Conservation (phyloP, 2,797 vertebrate species). For the Euphonia xanthogaster region DNA sequence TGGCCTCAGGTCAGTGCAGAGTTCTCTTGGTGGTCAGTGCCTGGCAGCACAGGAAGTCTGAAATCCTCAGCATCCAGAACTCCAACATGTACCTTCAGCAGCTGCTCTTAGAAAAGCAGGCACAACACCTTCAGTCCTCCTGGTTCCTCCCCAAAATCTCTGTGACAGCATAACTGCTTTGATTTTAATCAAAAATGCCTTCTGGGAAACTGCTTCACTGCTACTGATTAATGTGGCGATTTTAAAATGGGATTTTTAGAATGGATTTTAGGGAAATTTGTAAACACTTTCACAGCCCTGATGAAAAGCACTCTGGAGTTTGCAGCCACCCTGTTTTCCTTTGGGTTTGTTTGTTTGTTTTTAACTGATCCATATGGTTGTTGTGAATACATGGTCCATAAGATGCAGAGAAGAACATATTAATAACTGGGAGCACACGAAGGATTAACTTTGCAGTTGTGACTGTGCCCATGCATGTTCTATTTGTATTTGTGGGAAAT, state of each 20-base stretch:
- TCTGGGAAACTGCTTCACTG: neutral
- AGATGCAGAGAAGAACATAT: neutral
- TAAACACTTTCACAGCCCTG: neutral
- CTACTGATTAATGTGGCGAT: neutral
- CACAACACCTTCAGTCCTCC: neutral
- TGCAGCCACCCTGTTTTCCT: neutral
- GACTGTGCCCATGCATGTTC: neutral
- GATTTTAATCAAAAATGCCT: neutral
- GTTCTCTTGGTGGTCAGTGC: neutral
- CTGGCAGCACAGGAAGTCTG: neutral
- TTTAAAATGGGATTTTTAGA: neutral
- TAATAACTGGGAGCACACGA: neutral
- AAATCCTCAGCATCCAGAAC: neutral
- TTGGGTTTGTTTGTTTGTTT: neutral
- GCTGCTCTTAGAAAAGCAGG: neutral
- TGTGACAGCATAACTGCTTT: neutral
- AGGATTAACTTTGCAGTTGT: neutral
- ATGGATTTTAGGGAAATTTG: neutral
- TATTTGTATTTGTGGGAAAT: neutral
- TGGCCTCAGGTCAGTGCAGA: neutral
- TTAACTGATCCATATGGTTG: neutral
- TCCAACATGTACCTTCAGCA: rapidly evolving
- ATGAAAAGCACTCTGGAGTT: neutral
- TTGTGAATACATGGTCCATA: neutral
- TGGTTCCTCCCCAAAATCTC: neutral